Conservation (phyloP, 2,797 vertebrate genomes). For the Sphenodon punctatus region DNA sequence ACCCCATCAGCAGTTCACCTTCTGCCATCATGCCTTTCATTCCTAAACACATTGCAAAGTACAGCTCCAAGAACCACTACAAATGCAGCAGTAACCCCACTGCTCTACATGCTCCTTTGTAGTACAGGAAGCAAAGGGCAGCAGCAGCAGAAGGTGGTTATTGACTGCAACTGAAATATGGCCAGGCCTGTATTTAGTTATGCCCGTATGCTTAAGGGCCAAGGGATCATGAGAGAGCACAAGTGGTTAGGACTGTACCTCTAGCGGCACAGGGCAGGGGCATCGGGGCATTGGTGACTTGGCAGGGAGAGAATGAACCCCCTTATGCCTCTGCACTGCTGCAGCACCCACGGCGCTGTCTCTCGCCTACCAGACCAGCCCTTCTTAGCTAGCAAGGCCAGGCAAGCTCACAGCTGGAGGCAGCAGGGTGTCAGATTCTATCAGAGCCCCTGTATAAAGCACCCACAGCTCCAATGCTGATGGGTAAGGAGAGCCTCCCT, state of each 20-base stretch:
- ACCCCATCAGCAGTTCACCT: no score
- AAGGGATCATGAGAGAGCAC: neutral
- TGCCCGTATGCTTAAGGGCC: neutral
- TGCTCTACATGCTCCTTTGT: no score
- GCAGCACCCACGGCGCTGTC: neutral
- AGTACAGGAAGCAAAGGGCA: no score
- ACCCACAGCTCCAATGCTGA: neutral
- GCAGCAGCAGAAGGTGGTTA: slow-evolving; percentile 14
- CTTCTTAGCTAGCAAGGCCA: neutral
- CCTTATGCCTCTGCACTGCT: no score
- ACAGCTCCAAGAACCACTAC: no score
- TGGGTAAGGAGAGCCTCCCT: neutral
- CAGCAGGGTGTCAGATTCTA: slow-evolving; percentile 5
- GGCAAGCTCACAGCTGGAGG: neutral
- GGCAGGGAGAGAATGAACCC: neutral
- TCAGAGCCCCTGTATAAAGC: neutral
- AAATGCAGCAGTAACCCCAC: no score
- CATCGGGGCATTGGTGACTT: neutral
- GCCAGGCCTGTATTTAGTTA: slow-evolving; percentile 47
- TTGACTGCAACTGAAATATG: slow-evolving; percentile 33
- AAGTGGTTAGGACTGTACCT: neutral
- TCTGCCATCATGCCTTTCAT: no score
- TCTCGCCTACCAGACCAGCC: neutral
- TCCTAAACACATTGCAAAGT: no score
- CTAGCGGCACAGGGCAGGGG: neutral